Percentiles rank a stretch among this genome's conserved stretches.
Evolutionary conservation across 2,113 vertebrate genomes (phyloP).

Genomic region (Pionites leucogaster): DNA sequence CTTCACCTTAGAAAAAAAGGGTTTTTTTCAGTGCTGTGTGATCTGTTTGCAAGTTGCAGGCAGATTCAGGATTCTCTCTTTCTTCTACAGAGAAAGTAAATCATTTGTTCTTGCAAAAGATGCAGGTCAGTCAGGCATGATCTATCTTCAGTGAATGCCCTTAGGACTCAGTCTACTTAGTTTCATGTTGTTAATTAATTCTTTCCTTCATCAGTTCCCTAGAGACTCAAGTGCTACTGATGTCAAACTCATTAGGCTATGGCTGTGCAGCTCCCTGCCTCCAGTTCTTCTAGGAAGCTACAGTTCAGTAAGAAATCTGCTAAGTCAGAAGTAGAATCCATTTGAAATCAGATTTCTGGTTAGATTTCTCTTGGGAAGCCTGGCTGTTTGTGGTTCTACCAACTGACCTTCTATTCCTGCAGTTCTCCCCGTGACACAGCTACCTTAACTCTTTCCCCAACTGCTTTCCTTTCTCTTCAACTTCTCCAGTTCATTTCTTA

Average conservation of each 20-base stretch:
- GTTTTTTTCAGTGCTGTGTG: neutral
- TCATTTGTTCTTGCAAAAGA: neutral
- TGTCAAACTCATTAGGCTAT: slow-evolving; percentile 7
- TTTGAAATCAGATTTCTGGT: neutral
- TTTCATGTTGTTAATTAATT: slow-evolving; percentile 44
- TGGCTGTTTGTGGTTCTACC: neutral
- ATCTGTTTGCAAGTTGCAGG: neutral
- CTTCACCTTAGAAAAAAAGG: neutral
- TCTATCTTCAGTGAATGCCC: neutral
- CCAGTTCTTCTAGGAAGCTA: neutral
- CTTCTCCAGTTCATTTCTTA: neutral
- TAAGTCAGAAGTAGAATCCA: neutral
- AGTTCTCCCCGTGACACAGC: neutral
- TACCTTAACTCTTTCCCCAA: neutral
- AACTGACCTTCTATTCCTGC: neutral
- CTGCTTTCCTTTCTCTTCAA: neutral
- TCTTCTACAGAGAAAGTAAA: neutral
- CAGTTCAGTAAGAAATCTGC: neutral
- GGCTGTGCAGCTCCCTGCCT: neutral
- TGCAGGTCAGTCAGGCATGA: neutral
- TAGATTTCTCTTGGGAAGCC: neutral
- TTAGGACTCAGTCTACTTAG: neutral
- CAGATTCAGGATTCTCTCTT: neutral
- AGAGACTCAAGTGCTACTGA: neutral
- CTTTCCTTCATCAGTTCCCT: neutral